These are phyloP conservation scores for Ochlodes sylvanus DNA, from an alignment of 2,888 invertebrate genomes.

Conservation along the genomic window DNA sequence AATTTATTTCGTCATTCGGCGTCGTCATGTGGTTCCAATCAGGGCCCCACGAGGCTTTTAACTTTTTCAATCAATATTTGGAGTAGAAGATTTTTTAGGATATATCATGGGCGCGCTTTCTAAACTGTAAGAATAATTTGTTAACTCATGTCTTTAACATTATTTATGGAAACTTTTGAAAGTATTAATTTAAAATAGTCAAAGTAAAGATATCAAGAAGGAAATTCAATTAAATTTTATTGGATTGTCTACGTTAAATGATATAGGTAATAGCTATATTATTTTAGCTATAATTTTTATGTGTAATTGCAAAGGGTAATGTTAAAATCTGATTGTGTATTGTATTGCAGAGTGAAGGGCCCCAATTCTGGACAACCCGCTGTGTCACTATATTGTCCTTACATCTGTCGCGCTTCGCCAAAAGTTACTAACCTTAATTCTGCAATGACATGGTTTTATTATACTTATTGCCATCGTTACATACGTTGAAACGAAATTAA, in stretches of 20 bases:
- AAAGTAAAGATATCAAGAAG: too few relatives aligned
- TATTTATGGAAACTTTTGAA: too few relatives aligned
- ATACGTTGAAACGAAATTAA: too few relatives aligned
- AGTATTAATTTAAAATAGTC: too few relatives aligned
- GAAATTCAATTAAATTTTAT: too few relatives aligned
- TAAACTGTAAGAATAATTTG: constrained; percentile 10
- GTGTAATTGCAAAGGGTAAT: constrained; percentile 40
- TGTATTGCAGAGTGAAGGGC: constrained; percentile 49
- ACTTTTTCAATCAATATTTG: constrained; percentile 66
- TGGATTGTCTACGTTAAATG: too few relatives aligned
- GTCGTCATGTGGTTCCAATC: constrained; percentile 84
- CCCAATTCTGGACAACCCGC: constrained; percentile 48
- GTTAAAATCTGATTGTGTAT: constrained; percentile 47
- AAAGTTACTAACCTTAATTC: constrained; percentile 2
- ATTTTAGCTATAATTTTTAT: too few relatives aligned
- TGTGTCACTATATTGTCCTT: constrained; percentile 48
- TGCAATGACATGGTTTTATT: not conserved
- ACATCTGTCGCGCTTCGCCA: constrained; percentile 50
- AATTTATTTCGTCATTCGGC: constrained; percentile 78
- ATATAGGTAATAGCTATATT: not conserved
- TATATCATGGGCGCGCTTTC: constrained; percentile 7
- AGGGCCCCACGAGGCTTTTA: constrained; percentile 69
- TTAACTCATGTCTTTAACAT: too few relatives aligned
- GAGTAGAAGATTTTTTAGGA: constrained; percentile 42
- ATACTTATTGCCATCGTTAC: too few relatives aligned